Percentiles rank a stretch among this genome's conserved stretches.
Evolutionary conservation across 2,113 vertebrate genomes (phyloP).

Genomic region (Cephalopholis sonnerati): DNA sequence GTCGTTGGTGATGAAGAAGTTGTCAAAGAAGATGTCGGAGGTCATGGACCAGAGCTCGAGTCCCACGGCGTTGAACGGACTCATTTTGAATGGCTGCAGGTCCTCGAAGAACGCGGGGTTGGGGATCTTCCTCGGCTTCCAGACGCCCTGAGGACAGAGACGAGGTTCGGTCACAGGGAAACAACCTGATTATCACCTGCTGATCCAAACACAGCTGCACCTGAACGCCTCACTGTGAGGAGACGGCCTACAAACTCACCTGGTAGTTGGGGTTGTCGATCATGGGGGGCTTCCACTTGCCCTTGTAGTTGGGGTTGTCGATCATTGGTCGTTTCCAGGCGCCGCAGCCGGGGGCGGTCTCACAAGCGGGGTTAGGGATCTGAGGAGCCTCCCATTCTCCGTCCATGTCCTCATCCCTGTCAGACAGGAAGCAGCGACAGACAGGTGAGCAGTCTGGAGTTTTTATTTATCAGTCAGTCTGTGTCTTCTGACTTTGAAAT

Average conservation of each 20-base stretch:
- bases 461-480: neutral
- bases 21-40: constrained; percentile 98
- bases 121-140: constrained; percentile 96
- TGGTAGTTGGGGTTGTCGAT: constrained; percentile 99
- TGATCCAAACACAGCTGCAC: neutral
- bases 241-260: constrained; percentile 75
- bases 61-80: constrained; percentile 91
- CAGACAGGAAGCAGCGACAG: neutral
- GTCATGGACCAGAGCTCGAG: constrained; percentile 99
- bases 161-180: too few species aligned
- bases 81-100: constrained; percentile 95
- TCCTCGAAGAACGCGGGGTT: constrained; percentile 98
- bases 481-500: too few species aligned
- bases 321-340: constrained; percentile 93
- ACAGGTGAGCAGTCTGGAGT: neutral
- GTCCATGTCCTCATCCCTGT: constrained; percentile 99
- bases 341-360: constrained; percentile 93
- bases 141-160: constrained; percentile 88
- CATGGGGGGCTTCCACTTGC: constrained; percentile 98
- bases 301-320: constrained; percentile 97
- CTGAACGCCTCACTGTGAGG: neutral
- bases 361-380: constrained; percentile 94
- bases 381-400: constrained; percentile 99
- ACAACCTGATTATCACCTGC: neutral
- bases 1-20: constrained; percentile 94